Conservation (phyloP, 2,113 vertebrate genomes). For the Pleuronectes platessa region DNA sequence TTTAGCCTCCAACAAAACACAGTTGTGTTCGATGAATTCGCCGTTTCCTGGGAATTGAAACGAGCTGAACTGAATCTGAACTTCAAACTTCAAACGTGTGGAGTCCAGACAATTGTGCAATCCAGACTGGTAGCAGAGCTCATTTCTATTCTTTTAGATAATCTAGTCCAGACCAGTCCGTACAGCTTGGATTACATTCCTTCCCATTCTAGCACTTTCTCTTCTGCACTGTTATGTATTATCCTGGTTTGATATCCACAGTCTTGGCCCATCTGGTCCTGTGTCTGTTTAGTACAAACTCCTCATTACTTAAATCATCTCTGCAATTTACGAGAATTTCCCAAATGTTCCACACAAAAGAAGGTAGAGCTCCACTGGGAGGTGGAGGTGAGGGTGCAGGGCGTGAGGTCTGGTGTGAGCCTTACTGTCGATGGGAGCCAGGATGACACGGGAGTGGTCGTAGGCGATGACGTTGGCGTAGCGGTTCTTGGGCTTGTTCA, state of each 20-base stretch:
- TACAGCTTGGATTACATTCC: not conserved
- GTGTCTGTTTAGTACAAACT: conserved; percentile 14
- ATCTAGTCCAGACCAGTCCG: not conserved
- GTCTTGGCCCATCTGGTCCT: not conserved
- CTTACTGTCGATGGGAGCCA: conserved; percentile 95
- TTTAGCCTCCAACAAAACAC: conserved; percentile 23
- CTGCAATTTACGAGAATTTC: not conserved
- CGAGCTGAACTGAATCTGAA: conserved; percentile 39
- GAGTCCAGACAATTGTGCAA: not conserved
- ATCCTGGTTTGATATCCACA: conserved; percentile 10
- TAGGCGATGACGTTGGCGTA: conserved; percentile 99
- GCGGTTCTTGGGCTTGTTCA: conserved; percentile 99
- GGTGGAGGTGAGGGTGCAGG: conserved; percentile 9
- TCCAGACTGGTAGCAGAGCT: not conserved
- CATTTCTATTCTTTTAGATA: not conserved
- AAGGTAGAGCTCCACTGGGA: conserved; percentile 7
- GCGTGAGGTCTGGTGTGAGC: not conserved
- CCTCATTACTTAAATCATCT: conserved; percentile 2
- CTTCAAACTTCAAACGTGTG: not conserved
- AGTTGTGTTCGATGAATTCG: conserved; percentile 10
- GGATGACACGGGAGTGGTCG: conserved; percentile 96
- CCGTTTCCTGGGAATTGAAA: not conserved
- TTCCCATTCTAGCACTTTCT: not conserved
- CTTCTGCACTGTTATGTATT: not conserved
- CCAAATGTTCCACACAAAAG: conserved; percentile 23